Evolutionary conservation across 1,140 invertebrate genomes (phyloP).

Genomic region (Neomicropteryx cornuta): DNA sequence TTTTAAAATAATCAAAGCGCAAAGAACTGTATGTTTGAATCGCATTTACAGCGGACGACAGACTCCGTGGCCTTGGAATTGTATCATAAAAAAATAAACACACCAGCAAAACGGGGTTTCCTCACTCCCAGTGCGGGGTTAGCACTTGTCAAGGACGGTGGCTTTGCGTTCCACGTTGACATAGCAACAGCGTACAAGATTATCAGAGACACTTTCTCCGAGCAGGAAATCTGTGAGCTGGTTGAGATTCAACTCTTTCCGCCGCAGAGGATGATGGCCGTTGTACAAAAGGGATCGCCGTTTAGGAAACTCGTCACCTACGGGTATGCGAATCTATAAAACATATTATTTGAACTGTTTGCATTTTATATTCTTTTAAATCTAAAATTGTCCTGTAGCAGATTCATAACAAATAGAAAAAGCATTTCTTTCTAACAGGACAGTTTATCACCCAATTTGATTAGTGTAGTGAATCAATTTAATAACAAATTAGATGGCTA

Average conservation of each 20-base stretch:
- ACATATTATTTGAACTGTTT: neutral
- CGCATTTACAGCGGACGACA: conserved; percentile 43
- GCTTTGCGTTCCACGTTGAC: conserved; percentile 52
- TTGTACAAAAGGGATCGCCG: conserved; percentile 46
- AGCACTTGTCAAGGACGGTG: conserved; percentile 29
- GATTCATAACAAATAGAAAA: no score
- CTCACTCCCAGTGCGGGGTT: conserved; percentile 25
- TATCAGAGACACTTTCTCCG: conserved; percentile 44
- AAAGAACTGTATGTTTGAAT: no score
- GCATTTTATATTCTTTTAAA: no score
- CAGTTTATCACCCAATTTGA: no score
- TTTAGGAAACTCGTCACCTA: conserved; percentile 50
- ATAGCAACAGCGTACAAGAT: conserved; percentile 47
- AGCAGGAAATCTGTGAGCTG: conserved; percentile 49
- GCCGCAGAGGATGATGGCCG: conserved; percentile 37
- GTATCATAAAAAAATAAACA: conserved; percentile 36
- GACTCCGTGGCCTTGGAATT: conserved; percentile 41
- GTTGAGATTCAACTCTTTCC: conserved; percentile 45
- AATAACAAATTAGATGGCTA: no score
- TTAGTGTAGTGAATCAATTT: neutral
- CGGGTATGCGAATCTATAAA: conserved; percentile 33
- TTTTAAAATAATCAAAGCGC: no score
- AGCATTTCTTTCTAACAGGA: neutral
- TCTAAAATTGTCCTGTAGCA: no score
- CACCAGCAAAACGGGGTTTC: conserved; percentile 19